Conservation (phyloP, 2,888 invertebrate genomes). For the Chloroclysta siterata region DNA sequence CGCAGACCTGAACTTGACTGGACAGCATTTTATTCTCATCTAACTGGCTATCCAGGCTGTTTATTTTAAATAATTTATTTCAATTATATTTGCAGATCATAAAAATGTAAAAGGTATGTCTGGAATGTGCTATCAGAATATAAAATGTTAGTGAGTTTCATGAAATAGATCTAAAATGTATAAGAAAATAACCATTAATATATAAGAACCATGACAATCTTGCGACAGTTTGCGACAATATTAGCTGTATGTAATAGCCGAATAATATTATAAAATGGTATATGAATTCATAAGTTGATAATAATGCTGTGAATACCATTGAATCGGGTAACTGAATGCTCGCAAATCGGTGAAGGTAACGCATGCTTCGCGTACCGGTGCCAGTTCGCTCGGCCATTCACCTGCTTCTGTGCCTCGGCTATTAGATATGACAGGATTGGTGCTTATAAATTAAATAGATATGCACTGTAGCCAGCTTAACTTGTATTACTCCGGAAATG, state of each 20-base stretch:
- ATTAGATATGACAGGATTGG: slow-evolving; percentile 40
- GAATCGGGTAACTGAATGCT: slow-evolving; percentile 48
- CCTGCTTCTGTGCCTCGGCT: slow-evolving; percentile 53
- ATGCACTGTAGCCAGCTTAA: background rate
- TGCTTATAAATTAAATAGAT: slow-evolving; percentile 21
- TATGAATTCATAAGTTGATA: slow-evolving; percentile 27
- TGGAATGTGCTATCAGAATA: background rate
- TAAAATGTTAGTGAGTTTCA: background rate
- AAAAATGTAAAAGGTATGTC: too few species aligned
- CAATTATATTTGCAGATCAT: background rate
- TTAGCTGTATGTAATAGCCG: background rate
- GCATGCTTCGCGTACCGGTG: slow-evolving; percentile 55
- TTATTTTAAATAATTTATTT: slow-evolving; percentile 45
- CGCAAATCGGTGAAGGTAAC: slow-evolving; percentile 62
- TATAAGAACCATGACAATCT: too few species aligned
- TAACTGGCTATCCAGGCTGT: slow-evolving; percentile 49
- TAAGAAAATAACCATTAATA: too few species aligned
- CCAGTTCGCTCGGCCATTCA: slow-evolving; percentile 63
- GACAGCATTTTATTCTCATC: slow-evolving; percentile 67
- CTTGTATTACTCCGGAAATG: background rate
- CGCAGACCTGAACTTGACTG: slow-evolving; percentile 68
- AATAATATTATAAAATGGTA: slow-evolving; percentile 1
- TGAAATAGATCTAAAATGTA: too few species aligned
- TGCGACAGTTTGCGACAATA: too few species aligned
- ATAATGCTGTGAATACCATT: slow-evolving; percentile 31